phyloP scores from a whole-genome alignment of 2,888 invertebrate species.

The Tryphoninae sp. region DNA sequence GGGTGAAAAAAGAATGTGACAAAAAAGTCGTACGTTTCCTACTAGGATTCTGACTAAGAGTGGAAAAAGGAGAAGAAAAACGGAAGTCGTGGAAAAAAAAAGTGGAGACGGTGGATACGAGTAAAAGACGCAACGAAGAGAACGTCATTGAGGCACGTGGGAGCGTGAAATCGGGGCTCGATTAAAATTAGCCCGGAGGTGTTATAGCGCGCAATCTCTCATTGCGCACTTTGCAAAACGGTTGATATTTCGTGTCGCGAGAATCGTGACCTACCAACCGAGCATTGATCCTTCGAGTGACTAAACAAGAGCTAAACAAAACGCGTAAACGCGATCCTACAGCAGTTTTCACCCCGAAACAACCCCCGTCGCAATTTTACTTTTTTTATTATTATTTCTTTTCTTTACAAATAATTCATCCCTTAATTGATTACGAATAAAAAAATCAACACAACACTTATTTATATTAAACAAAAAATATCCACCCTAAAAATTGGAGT shows the following conservation, averaged over 20 bases:
- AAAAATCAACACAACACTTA: too few relatives aligned
- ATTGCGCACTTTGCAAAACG: constrained; percentile 11
- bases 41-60: constrained; percentile 1
- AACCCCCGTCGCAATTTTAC: too few relatives aligned
- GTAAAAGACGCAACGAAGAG: not conserved
- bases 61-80: constrained; percentile 17
- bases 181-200: constrained; percentile 70
- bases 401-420: too few relatives aligned
- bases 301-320: constrained; percentile 18
- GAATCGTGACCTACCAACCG: constrained; percentile 12
- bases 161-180: constrained; percentile 59
- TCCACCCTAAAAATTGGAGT: too few relatives aligned
- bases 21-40: constrained; percentile 13
- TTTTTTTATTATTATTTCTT: too few relatives aligned
- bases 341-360: too few relatives aligned
- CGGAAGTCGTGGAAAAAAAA: not conserved
- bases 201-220: constrained; percentile 15
- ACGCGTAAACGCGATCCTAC: too few relatives aligned
- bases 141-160: constrained; percentile 36
- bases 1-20: constrained; percentile 25
- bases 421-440: too few relatives aligned
- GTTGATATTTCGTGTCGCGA: constrained; percentile 22
- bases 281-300: constrained; percentile 47
- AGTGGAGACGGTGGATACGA: constrained; percentile 13
- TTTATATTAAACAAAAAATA: too few relatives aligned